Evolutionary conservation across 2,797 vertebrate species (phyloP), one percentile per base, ranked within the genome.

Genomic region (Melanotaenia maccullochi): DNA sequence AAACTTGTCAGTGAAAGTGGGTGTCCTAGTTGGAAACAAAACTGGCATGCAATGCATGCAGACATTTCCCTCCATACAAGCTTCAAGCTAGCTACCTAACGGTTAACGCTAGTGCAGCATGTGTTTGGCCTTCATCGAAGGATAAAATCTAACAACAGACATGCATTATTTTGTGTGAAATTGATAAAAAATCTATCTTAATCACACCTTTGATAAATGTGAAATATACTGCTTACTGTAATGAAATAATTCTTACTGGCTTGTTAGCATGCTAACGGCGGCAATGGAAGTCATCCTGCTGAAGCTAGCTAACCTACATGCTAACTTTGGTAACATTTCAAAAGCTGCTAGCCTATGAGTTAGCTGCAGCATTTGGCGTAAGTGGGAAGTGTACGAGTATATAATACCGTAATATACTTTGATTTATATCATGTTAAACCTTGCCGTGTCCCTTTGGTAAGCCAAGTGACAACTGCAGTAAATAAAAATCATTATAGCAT

Each of bases 51-150:
- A 78, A 60, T 77, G 81, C 83, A 74, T 87, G 79, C 85, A 87
- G 85, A 85, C 81, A 60, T 91, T 92, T 93, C 90, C 92, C 91
- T 92, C 95, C 96, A 96, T 93, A 91, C 89, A 93, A 90, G 93
- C 91, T 94, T 90, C 89, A 93, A 90, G 93, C 93, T 94, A 93
- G 90, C 91, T 92, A 86, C 92, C 90, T 90, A 91, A 14, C 51
- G 32, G 38, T 52, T 3, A 9, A n/a, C 20, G n/a, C 8, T 13
- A 22, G 0, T 42, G 66, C 51, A 13, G 2, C 1, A 25, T 16
- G 22, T 25, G 2, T 9, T 44, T 30, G 25, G 2, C 11, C 49
- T 47, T 1, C 14, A 11, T 6, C 36, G 24, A 5, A 24, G 2
- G 1, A 7, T 5, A 14, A 0, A 25, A 1, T 1, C 54, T 13